Conservation (phyloP, 2,888 invertebrate genomes). For the Dicyrtomina minuta region DNA sequence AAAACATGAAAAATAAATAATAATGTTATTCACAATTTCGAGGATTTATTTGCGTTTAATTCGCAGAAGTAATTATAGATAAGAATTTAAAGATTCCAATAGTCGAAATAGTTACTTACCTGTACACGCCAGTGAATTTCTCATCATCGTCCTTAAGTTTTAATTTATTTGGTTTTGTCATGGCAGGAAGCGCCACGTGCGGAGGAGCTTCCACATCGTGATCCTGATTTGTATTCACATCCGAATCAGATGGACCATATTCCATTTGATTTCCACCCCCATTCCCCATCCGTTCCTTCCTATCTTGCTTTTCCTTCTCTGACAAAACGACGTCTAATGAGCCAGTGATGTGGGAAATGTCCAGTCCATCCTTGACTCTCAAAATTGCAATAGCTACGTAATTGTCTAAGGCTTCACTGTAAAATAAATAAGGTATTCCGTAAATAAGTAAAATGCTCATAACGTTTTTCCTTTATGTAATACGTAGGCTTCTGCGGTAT, state of each 20-base stretch:
- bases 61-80: not conserved
- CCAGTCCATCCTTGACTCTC: conserved; percentile 61
- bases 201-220: not conserved
- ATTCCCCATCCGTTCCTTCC: not conserved
- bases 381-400: conserved; percentile 62
- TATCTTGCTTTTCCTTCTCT: not conserved
- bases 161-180: conserved; percentile 30
- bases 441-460: too few species aligned
- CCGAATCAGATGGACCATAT: conserved; percentile 38
- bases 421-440: conserved; percentile 35
- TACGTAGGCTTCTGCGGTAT: too few species aligned
- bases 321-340: conserved; percentile 2
- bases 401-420: conserved; percentile 63
- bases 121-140: conserved; percentile 30
- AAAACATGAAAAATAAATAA: conserved; percentile 3
- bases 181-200: not conserved
- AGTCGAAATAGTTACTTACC: too few species aligned
- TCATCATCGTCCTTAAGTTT: conserved; percentile 38
- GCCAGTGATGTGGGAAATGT: conserved; percentile 55
- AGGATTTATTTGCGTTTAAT: not conserved
- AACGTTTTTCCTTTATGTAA: too few species aligned
- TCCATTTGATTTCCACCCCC: conserved; percentile 31
- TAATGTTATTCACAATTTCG: conserved; percentile 7
- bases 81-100: not conserved
- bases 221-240: conserved; percentile 12